Base-by-base conservation (phyloP, 2,888 invertebrate species). In the Drosophila histrio region DNA sequence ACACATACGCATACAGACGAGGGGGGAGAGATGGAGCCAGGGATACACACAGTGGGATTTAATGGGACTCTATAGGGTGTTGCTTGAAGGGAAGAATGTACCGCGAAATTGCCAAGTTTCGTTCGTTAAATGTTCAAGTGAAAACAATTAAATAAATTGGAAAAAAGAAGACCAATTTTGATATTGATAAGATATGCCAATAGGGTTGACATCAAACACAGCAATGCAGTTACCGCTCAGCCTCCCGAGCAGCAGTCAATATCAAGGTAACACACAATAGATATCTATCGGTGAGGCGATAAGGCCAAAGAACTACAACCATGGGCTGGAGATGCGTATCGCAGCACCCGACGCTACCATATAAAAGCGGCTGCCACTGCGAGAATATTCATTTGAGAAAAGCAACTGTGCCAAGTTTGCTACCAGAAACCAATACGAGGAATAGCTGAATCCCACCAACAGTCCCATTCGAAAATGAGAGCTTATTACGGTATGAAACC, bases 91-190 rank as follows among this genome's bases (percentile, higher is more conserved):
- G 13, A 32, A 28, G 28, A 41, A 39, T 15, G 11, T n/a, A 30
- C 9, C 32, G 26, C 36, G 36, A 30, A 30, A n/a, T 28, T 15
- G 36, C 11, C 34, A 54, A 59, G 56, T 49, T 59, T 13, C 53
- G 57, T 17, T 41, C 50, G 28, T 50, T 36, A 43, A 13, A 34
- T 47, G 44, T 32, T 13, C 24, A 19, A 62, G n/a, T 36, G n/a
- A 26, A 54, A 65, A 63, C 86, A 81, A 86, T 81, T 82, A 73
- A 76, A 71, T 61, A 71, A 86, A 86, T 81, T 64, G 43, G 43
- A 71, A 60, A 56, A 54, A 57, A 8, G 26, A 21, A 22, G 24
- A 22, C 13, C 8, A 26, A 24, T 47, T 24, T 24, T 15, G 19
- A n/a, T 38, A 38, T 44, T 5, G 63, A 65, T 60, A 50, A 67